Conservation (phyloP, 2,888 invertebrate genomes). For the Epinotia demarniana region DNA sequence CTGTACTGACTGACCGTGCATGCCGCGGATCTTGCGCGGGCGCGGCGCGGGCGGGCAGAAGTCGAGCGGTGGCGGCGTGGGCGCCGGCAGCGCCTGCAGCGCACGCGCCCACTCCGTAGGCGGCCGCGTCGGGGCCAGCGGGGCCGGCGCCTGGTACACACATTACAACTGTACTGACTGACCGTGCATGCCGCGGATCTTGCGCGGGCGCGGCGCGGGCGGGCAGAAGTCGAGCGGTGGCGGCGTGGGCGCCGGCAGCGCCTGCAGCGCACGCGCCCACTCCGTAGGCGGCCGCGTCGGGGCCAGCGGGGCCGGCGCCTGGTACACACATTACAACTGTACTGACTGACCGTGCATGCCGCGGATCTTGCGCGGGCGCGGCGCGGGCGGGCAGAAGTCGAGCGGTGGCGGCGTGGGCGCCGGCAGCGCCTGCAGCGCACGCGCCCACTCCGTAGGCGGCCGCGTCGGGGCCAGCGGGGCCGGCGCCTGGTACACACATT, state of each 20-base stretch:
- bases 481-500: not conserved
- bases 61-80: conserved; percentile 70
- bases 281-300: conserved; percentile 54
- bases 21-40: conserved; percentile 75
- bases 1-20: conserved; percentile 67
- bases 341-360: conserved; percentile 75
- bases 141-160: not conserved
- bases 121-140: conserved; percentile 41
- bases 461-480: conserved; percentile 27
- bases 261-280: conserved; percentile 74
- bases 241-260: conserved; percentile 72
- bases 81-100: conserved; percentile 71
- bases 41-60: conserved; percentile 71
- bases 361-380: conserved; percentile 72
- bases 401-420: conserved; percentile 70
- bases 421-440: conserved; percentile 73
- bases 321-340: too few relatives aligned
- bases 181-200: conserved; percentile 79
- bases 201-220: conserved; percentile 70
- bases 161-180: conserved; percentile 47
- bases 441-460: conserved; percentile 66
- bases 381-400: conserved; percentile 71
- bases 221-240: conserved; percentile 71
- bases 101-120: conserved; percentile 72
- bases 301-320: conserved; percentile 7